These are phyloP conservation scores for Thamnophis elegans DNA, from an alignment of 2,797 vertebrate genomes.

Conservation along the genomic window DNA sequence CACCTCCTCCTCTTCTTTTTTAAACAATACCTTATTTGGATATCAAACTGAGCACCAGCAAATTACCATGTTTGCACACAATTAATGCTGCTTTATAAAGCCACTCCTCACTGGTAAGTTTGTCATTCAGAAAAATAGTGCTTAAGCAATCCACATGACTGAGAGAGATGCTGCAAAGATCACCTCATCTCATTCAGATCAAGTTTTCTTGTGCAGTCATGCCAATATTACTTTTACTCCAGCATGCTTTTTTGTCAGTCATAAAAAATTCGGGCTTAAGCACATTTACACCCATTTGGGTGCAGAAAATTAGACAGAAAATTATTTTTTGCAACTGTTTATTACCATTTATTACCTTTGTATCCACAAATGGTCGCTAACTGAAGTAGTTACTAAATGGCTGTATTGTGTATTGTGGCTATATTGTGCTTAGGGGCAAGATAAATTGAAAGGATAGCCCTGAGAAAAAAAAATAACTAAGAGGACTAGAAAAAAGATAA, in stretches of 20 bases:
- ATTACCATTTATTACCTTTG: neutral
- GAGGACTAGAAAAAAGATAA: neutral
- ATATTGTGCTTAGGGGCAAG: neutral
- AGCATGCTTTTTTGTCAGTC: neutral
- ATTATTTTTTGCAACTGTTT: neutral
- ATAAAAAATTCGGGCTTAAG: neutral
- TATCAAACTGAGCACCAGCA: neutral
- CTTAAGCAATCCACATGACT: neutral
- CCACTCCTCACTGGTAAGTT: neutral
- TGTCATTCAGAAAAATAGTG: neutral
- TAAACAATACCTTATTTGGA: neutral
- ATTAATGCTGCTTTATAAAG: neutral
- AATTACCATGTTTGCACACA: neutral
- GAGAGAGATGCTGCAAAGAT: neutral
- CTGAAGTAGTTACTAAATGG: neutral
- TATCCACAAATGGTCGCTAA: neutral
- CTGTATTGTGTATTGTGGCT: neutral
- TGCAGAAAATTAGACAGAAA: neutral
- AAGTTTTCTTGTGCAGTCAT: neutral
- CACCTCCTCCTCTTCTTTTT: neutral
- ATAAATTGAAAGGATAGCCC: neutral
- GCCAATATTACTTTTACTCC: neutral
- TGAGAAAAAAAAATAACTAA: neutral
- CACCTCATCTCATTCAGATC: neutral
- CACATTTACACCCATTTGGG: neutral